Evolutionary conservation across 2,888 invertebrate genomes (phyloP).

Genomic region (Phyllotreta striolata): DNA sequence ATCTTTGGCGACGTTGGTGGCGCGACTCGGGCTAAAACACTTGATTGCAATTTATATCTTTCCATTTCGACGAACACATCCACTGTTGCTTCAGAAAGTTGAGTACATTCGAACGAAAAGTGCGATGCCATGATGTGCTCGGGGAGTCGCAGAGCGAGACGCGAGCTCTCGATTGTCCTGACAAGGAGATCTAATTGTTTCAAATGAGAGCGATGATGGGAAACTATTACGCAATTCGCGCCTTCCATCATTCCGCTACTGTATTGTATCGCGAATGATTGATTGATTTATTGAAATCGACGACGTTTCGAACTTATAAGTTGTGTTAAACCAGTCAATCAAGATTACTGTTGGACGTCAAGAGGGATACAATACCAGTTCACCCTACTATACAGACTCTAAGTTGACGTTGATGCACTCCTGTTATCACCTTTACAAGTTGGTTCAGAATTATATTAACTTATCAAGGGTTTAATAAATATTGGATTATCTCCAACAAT

Average conservation of each 20-base stretch:
- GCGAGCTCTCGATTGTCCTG: constrained; percentile 5
- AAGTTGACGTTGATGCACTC: too few relatives aligned
- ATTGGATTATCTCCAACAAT: too few relatives aligned
- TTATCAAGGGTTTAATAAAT: too few relatives aligned
- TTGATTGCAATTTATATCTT: constrained; percentile 53
- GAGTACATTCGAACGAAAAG: not conserved
- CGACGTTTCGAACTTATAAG: constrained; percentile 5
- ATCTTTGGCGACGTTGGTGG: constrained; percentile 36
- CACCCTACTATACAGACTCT: too few relatives aligned
- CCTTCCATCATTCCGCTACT: constrained; percentile 16
- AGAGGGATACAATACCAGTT: too few relatives aligned
- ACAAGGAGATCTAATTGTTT: constrained; percentile 24
- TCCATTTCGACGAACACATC: constrained; percentile 39
- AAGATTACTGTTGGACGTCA: too few relatives aligned
- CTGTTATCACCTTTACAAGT: too few relatives aligned
- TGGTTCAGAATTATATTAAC: too few relatives aligned
- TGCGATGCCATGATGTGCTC: constrained; percentile 1
- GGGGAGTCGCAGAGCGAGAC: not conserved
- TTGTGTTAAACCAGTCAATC: too few relatives aligned
- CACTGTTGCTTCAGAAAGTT: constrained; percentile 7
- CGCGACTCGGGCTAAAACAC: constrained; percentile 46
- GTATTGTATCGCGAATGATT: constrained; percentile 8
- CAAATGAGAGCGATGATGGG: constrained; percentile 15
- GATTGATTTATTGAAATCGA: constrained; percentile 16
- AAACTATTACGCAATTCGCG: constrained; percentile 17